Evolutionary conservation across 2,113 vertebrate genomes (phyloP), one percentile per base, ranked within the genome.

Genomic region (Channa maculata): DNA sequence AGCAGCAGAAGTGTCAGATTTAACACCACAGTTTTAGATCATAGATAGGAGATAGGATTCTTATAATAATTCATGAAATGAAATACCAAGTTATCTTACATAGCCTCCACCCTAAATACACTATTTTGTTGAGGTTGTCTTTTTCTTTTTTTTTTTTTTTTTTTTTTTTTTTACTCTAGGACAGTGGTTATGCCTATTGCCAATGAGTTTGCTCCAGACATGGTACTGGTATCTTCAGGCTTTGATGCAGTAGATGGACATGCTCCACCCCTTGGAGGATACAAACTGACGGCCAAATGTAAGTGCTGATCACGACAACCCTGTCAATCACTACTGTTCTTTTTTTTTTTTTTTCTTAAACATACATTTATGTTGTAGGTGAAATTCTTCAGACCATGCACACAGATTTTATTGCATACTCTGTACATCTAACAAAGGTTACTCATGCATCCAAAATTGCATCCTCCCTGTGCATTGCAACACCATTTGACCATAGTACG

Each of bases 181-280:
- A 96, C 95, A 2, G 96, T 99, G 76, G 96, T 99, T 77, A 97
- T 99, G 96, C 97, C 97, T 0, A 96, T 98, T 6, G 97, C 97
- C 69, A 96, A 94, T 0, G 97, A 99, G 89, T 99, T 98, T 68
- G 95, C 96, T 59, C 97, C 97, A 0, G 97, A 99, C 0, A 89
- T 99, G 70, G 97, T 99, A 82, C 94, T 99, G 92, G 97, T 99
- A 15, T 99, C 97, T 0, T 97, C 97, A 0, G 97, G 97, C 65
- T 99, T 99, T 3, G 97, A 99, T 8, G 96, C 96, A 0, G 97
- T 99, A 53, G 97, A 99, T 64, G 97, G 97, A 49, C 97, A 99
- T 71, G 96, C 96, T 5, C 93, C 97, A 0, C 97, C 97, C 0
- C 95, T 98, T 0, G 97, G 97, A 75, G 97, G 97, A 85, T 98